phyloP scores from a whole-genome alignment of 2,888 invertebrate species.

The Neoaliturus tenellus region DNA sequence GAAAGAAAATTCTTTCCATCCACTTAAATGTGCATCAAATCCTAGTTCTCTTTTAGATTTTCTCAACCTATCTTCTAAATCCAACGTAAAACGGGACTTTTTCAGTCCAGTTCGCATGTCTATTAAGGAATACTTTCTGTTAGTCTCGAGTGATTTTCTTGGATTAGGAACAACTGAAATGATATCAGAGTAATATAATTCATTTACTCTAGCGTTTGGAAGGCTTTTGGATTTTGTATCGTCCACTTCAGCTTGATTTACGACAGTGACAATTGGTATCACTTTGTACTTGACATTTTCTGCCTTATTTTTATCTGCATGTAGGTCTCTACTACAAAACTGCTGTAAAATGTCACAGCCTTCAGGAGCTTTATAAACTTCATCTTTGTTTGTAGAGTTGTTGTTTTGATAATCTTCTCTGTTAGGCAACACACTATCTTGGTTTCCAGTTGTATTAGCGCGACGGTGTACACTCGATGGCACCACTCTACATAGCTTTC shows the following conservation, averaged over 20 bases:
- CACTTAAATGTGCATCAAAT: neutral
- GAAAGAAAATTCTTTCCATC: slow-evolving; percentile 28
- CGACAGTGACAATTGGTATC: neutral
- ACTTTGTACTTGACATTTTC: neutral
- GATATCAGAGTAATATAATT: too few relatives aligned
- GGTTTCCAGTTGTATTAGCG: too few relatives aligned
- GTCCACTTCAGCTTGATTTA: neutral
- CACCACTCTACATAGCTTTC: neutral
- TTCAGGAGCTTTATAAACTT: too few relatives aligned
- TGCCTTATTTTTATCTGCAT: too few relatives aligned
- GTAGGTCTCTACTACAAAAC: too few relatives aligned
- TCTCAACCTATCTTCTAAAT: slow-evolving; percentile 1
- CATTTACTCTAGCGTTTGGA: neutral
- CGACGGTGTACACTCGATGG: neutral
- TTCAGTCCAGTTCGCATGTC: neutral
- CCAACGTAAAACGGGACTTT: slow-evolving; percentile 4
- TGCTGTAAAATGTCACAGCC: too few relatives aligned
- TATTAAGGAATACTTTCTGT: neutral
- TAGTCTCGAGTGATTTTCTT: neutral
- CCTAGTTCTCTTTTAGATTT: neutral
- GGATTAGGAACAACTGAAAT: neutral
- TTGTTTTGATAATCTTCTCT: too few relatives aligned
- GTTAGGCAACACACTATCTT: too few relatives aligned
- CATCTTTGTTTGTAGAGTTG: too few relatives aligned
- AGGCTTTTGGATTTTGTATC: neutral